These are phyloP conservation scores for Lottia gigantea DNA, from an alignment of 2,888 invertebrate genomes.

Conservation along the genomic window DNA sequence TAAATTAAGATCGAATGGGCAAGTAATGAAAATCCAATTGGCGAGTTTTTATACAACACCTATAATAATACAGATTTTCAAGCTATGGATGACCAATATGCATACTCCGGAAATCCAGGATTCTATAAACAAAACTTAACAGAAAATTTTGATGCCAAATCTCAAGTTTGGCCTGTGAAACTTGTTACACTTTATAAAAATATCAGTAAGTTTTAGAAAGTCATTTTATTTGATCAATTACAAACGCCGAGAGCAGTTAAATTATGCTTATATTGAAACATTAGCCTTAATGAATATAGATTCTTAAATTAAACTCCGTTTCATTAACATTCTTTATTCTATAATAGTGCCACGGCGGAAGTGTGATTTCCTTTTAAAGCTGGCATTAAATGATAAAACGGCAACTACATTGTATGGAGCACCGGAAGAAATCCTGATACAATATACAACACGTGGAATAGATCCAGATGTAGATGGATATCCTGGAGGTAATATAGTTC, in stretches of 20 bases:
- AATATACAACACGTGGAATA: constrained; percentile 29
- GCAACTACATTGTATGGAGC: constrained; percentile 51
- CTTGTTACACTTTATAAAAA: constrained; percentile 37
- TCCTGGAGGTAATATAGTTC: not conserved
- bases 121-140: constrained; percentile 59
- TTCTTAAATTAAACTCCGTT: no score
- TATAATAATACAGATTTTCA: constrained; percentile 58
- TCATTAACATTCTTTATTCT: no score
- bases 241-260: no score
- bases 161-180: constrained; percentile 44
- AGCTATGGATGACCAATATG: constrained; percentile 49
- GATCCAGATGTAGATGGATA: not conserved
- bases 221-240: no score
- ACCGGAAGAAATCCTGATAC: constrained; percentile 49
- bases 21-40: constrained; percentile 32
- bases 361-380: constrained; percentile 38
- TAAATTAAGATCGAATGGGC: constrained; percentile 30
- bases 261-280: no score
- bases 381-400: constrained; percentile 30
- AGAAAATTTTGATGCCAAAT: constrained; percentile 50
- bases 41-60: constrained; percentile 51
- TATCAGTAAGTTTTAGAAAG: constrained; percentile 35
- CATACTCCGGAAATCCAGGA: constrained; percentile 44
- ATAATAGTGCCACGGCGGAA: not conserved
- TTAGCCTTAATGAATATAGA: no score